A percentile compares a stretch with the other conserved stretches of the same genome.
These are phyloP conservation scores for Philopotamus ludificatus DNA, from an alignment of 1,140 invertebrate genomes.

Conservation along the genomic window DNA sequence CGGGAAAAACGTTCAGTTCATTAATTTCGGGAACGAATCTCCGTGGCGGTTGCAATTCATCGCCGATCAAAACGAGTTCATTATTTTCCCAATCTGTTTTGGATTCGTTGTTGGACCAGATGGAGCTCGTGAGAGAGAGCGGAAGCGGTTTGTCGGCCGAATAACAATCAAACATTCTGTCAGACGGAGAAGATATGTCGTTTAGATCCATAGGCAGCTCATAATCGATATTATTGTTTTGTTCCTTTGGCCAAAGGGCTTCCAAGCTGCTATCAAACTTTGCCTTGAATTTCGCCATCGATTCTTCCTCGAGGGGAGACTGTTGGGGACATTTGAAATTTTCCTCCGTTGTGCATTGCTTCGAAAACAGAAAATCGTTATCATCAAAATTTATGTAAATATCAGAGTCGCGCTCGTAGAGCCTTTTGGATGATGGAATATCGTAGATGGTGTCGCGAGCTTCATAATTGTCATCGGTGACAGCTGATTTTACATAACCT, in stretches of 20 bases:
- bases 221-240: conserved; percentile 55
- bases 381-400: conserved; percentile 47
- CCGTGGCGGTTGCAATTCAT: conserved; percentile 10
- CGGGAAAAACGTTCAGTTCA: neutral
- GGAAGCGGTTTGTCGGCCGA: conserved; percentile 49
- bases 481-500: conserved; percentile 52
- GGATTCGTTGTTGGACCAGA: conserved; percentile 48
- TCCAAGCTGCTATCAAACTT: conserved; percentile 67
- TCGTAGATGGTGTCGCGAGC: conserved; percentile 53
- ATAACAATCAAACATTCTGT: conserved; percentile 47
- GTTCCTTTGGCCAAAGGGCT: conserved; percentile 59
- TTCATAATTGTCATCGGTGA: conserved; percentile 54
- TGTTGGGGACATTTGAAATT: conserved; percentile 45
- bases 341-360: conserved; percentile 47
- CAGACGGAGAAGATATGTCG: conserved; percentile 58
- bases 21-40: conserved; percentile 7
- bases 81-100: conserved; percentile 20
- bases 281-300: conserved; percentile 64
- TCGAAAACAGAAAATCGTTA: conserved; percentile 35
- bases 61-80: neutral
- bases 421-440: conserved; percentile 43
- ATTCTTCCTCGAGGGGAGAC: conserved; percentile 54
- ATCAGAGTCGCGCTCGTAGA: conserved; percentile 51
- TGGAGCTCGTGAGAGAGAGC: conserved; percentile 48
- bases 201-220: conserved; percentile 60